Conservation (phyloP, 2,113 vertebrate species). For the Megaleporinus macrocephalus region DNA sequence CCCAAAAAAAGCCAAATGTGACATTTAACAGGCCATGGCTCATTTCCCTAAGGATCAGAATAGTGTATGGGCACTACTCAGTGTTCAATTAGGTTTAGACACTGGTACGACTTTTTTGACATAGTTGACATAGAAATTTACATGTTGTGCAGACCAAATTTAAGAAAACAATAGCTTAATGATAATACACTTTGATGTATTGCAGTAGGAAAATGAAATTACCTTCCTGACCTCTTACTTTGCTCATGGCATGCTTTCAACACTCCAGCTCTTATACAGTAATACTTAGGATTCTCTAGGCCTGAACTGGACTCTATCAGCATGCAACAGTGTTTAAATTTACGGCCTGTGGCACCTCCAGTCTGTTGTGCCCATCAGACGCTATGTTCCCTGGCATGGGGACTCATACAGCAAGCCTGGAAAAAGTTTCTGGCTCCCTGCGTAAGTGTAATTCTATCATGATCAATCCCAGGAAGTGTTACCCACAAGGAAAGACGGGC, state of each 20-base stretch:
- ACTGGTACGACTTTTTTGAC: neutral
- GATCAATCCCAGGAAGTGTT: neutral
- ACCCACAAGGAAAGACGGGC: neutral
- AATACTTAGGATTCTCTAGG: neutral
- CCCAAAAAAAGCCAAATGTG: neutral
- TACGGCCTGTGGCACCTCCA: neutral
- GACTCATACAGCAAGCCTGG: neutral
- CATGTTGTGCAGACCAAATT: neutral
- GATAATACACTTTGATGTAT: neutral
- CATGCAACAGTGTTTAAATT: neutral
- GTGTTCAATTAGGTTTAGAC: neutral
- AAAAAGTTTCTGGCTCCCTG: conserved; percentile 2
- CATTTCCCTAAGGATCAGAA: neutral
- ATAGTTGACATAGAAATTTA: neutral
- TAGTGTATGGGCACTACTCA: neutral
- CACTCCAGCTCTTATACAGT: neutral
- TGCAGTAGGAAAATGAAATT: neutral
- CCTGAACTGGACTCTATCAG: neutral
- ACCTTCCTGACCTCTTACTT: neutral
- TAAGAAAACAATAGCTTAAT: neutral
- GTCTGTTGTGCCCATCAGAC: neutral
- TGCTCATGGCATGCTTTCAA: neutral
- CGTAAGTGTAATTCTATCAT: neutral
- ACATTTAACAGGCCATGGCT: neutral
- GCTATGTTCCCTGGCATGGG: neutral